phyloP scores from a whole-genome alignment of 1,140 invertebrate genomes.

The Aradophagus sp. region DNA sequence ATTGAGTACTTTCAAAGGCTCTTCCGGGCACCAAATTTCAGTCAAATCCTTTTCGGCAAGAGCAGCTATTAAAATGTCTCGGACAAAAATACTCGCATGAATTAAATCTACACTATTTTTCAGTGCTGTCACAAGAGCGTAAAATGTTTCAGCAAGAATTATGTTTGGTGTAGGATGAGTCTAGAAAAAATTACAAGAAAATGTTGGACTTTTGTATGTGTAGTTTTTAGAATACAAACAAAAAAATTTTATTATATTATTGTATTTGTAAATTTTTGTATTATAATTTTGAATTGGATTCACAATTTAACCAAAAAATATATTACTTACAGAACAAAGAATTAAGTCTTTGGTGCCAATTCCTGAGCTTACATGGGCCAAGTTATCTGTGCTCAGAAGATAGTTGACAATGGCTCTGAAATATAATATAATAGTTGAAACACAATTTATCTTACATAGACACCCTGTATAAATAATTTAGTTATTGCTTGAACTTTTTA shows the following conservation, averaged over 20 bases:
- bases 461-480: no score
- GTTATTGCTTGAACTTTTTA: no score
- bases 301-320: not conserved
- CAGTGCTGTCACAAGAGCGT: slow-evolving; percentile 89
- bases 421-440: slow-evolving; percentile 50
- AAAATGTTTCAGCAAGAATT: slow-evolving; percentile 84
- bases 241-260: no score
- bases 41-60: slow-evolving; percentile 87
- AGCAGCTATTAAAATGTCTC: slow-evolving; percentile 90
- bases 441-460: no score
- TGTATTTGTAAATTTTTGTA: no score
- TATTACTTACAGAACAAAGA: slow-evolving; percentile 79
- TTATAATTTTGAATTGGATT: no score
- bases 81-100: slow-evolving; percentile 83
- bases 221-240: not conserved
- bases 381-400: slow-evolving; percentile 79
- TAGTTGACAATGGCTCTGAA: slow-evolving; percentile 79
- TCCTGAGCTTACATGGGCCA: slow-evolving; percentile 82
- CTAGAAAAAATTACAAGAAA: slow-evolving; percentile 73
- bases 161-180: slow-evolving; percentile 83
- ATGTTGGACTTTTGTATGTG: slow-evolving; percentile 3
- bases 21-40: slow-evolving; percentile 85
- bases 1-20: slow-evolving; percentile 83
- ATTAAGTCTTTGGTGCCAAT: slow-evolving; percentile 90
- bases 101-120: slow-evolving; percentile 64